phyloP scores from a whole-genome alignment of 2,888 invertebrate species.

The Cantharis flavilabris region DNA sequence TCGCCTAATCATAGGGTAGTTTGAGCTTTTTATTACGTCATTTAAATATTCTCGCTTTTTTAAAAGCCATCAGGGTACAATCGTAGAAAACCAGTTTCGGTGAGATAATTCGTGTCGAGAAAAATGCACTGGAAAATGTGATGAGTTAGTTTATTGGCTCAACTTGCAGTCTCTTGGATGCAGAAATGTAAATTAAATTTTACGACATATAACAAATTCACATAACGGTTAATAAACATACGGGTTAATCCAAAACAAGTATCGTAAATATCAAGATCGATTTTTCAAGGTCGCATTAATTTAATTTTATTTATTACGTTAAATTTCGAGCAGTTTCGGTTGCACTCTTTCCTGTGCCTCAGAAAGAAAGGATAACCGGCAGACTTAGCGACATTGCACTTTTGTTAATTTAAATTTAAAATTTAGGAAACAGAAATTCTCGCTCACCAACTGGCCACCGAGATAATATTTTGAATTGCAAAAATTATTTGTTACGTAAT shows the following conservation, averaged over 20 bases:
- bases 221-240: not conserved
- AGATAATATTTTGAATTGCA: not conserved
- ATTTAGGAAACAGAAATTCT: not conserved
- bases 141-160: not conserved
- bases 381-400: not conserved
- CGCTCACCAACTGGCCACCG: not conserved
- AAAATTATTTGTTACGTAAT: not conserved
- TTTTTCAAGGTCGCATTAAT: slow-evolving; percentile 17
- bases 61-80: not conserved
- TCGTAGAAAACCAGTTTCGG: not conserved
- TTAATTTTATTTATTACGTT: slow-evolving; percentile 12
- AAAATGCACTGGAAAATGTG: not conserved
- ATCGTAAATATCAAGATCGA: slow-evolving; percentile 10
- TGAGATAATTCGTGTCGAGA: not conserved
- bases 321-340: not conserved
- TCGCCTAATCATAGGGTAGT: not conserved
- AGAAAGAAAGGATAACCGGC: not conserved
- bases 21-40: not conserved
- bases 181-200: not conserved
- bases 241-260: slow-evolving; percentile 8
- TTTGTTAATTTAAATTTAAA: not conserved
- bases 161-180: not conserved
- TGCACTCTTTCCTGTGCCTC: no score
- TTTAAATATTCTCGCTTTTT: not conserved
- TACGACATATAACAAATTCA: not conserved